Base-by-base conservation (phyloP, 1,140 invertebrate genomes). In the Linepithema humile region DNA sequence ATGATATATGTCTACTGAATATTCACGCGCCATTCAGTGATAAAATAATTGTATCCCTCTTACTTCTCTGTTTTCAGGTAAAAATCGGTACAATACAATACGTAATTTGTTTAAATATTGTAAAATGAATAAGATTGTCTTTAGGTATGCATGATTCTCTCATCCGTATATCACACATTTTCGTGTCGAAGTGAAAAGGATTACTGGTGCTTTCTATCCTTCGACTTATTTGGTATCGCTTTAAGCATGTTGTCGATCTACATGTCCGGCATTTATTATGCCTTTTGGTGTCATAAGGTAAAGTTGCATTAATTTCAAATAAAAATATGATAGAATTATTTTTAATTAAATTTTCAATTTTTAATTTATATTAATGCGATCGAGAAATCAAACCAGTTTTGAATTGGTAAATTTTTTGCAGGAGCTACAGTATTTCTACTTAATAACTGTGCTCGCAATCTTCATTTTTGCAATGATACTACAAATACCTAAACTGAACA, bases 191-290 rank as follows among this genome's bases (percentile, higher is more conserved):
- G 98, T 15, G 97, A 98, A 93, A 95, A 96, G 85, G 97, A 97
- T 86, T 98, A 98, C 92, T 96, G 97, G 91, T 96, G 96, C 85
- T 99, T 98, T 94, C 94, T 99, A 6, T 97, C 97, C 67, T 97
- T 98, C 88, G 99, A 99, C 93, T 95, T 99, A 48, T 97, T 99
- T 90, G 99, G 99, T 15, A 99, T 99, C 59, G 98, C 98, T 23
- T 95, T 99, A 2, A 98, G 98, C 20, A 95, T 99, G 69, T 95
- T 99, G 69, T 98, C 98, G 29, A 99, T 99, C 91, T 99, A 99
- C 93, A 97, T 98, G 73, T 98, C 98, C 20, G 98, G 98, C 67
- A 97, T 99, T 85, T 99, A 99, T 94, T 99, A 99, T 92, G 98
- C 98, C 1, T 99, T 99, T 94, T 99, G 98, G 97, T 99, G 98